These are phyloP conservation scores for Craterocephalus amniculus DNA, from an alignment of 2,797 vertebrate species.

Conservation along the genomic window DNA sequence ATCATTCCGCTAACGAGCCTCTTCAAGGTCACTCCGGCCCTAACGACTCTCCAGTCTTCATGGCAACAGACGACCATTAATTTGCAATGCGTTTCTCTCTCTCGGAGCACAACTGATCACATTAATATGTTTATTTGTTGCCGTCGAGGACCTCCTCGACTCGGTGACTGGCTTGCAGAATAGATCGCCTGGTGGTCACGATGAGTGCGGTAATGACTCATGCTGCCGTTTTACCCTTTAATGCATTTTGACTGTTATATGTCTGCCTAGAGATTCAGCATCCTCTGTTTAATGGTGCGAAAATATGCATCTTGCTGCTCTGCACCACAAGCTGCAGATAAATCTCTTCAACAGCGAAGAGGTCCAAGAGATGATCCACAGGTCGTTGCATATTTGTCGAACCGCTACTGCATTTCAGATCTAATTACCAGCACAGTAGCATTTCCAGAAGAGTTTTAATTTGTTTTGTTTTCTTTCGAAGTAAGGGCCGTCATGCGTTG, in stretches of 20 bases:
- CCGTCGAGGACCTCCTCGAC: constrained; percentile 54
- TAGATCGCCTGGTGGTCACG: constrained; percentile 46
- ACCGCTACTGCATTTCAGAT: constrained; percentile 16
- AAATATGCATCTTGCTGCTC: constrained; percentile 48
- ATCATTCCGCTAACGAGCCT: constrained; percentile 69
- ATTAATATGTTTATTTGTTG: constrained; percentile 76
- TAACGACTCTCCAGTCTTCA: constrained; percentile 38
- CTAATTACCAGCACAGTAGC: constrained; percentile 2
- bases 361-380: constrained; percentile 50
- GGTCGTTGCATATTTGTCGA: constrained; percentile 48
- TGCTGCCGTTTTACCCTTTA: constrained; percentile 37
- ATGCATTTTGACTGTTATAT: constrained; percentile 52
- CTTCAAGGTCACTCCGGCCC: constrained; percentile 69
- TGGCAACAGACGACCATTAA: constrained; percentile 68
- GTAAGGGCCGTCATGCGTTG: neutral
- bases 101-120: constrained; percentile 60
- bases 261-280: constrained; percentile 37
- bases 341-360: constrained; percentile 36
- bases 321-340: constrained; percentile 29
- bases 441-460: constrained; percentile 10
- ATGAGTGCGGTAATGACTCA: constrained; percentile 54
- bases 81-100: constrained; percentile 57
- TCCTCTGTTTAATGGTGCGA: constrained; percentile 54
- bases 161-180: constrained; percentile 39
- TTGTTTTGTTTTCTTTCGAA: constrained; percentile 22